Evolutionary conservation across 2,113 vertebrate species (phyloP), one percentile per base, ranked within the genome.

Genomic region (Misgurnus anguillicaudatus): DNA sequence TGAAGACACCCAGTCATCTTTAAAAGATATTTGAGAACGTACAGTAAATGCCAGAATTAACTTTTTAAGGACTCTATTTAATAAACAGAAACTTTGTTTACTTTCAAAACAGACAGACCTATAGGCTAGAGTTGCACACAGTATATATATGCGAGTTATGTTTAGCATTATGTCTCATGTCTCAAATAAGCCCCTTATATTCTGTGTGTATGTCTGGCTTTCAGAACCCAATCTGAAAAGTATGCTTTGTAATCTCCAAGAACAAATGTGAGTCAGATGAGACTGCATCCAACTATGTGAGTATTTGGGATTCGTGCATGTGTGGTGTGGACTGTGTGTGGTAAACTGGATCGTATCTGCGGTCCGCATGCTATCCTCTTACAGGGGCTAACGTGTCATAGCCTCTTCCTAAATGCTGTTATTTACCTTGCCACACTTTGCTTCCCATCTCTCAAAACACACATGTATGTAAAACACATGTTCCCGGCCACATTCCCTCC

Each of bases 341-440:
- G 48, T 21, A 36, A 36, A 64, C 16, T 58, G 24, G 67, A 55
- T 24, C 38, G 10, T 62, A 63, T 7, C 62, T 76, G 74, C 21
- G 66, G 74, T 77, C 66, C 64, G 68, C 16, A n/a, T 39, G 53
- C 6, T 55, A 24, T 81, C 65, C 24, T 58, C 47, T 66, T 41
- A 51, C n/a, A 55, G 58, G 75, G 60, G 58, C 76, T 71, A 61
- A 39, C 14, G 0, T 77, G 68, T 80, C 82, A 80, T 83, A 68
- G 73, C 42, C 74, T 73, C 17, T 24, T 19, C 67, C 39, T 75
- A 36, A 62, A 47, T 75, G 65, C 61, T 83, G 62, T 83, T 41
- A 83, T 83, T 83, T 83, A 66, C 73, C 36, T 60, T 64, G 70
- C 78, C 78, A 67, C 82, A 64, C 67, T 63, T 53, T 48, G 47